A percentile compares a stretch with the other conserved stretches of the same genome.
These are phyloP conservation scores for Diaphora mendica DNA, from an alignment of 2,888 invertebrate genomes.

Conservation along the genomic window DNA sequence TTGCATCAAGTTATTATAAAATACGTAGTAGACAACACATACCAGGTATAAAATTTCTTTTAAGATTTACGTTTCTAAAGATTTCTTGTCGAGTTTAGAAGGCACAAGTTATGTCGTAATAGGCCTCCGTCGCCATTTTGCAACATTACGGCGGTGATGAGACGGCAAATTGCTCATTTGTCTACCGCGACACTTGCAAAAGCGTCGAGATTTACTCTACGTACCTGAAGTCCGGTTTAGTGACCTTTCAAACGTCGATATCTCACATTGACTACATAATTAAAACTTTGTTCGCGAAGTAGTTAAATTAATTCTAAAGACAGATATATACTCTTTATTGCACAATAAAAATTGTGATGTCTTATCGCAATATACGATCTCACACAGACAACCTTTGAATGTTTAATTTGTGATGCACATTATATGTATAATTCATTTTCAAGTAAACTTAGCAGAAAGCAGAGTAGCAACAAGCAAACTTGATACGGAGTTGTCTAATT, in stretches of 20 bases:
- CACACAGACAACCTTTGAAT: neutral
- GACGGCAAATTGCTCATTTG: conserved; percentile 80
- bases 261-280: conserved; percentile 9
- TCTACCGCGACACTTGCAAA: conserved; percentile 74
- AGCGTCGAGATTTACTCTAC: conserved; percentile 52
- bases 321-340: neutral
- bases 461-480: neutral
- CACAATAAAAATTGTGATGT: neutral
- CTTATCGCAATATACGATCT: neutral
- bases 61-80: conserved; percentile 39
- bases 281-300: neutral
- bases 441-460: neutral
- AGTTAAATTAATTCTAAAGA: neutral
- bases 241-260: conserved; percentile 25
- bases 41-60: conserved; percentile 37
- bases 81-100: conserved; percentile 61
- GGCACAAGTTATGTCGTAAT: conserved; percentile 65
- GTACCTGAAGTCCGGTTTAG: conserved; percentile 27
- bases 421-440: neutral
- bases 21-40: conserved; percentile 7
- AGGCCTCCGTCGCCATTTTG: conserved; percentile 65
- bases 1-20: neutral
- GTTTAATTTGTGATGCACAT: neutral
- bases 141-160: conserved; percentile 77
- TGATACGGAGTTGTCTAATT: neutral